These are phyloP conservation scores for Heliothis subflexa DNA, from an alignment of 1,140 invertebrate species.

Conservation along the genomic window DNA sequence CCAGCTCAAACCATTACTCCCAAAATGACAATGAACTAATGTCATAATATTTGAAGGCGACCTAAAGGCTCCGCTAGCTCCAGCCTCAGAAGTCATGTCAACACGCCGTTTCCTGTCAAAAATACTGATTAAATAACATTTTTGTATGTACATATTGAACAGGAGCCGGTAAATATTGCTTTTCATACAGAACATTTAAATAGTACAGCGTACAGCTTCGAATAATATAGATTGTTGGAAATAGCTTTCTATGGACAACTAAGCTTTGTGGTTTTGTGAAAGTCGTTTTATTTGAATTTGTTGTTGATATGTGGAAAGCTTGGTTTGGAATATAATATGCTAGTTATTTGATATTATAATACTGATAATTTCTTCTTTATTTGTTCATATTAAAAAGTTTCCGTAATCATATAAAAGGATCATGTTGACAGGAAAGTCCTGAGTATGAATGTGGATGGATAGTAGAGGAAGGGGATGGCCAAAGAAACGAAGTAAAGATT, in stretches of 20 bases:
- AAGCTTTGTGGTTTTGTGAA: constrained; percentile 33
- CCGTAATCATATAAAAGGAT: too few relatives aligned
- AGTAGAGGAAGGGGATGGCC: too few relatives aligned
- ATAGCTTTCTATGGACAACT: constrained; percentile 36
- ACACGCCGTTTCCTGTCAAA: constrained; percentile 59
- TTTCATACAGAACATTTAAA: not conserved
- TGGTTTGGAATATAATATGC: not conserved
- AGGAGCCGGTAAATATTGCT: constrained; percentile 20
- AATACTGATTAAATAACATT: constrained; percentile 54
- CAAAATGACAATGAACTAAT: constrained; percentile 44
- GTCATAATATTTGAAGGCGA: constrained; percentile 45
- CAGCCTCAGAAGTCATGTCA: constrained; percentile 46
- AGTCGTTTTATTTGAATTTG: constrained; percentile 16
- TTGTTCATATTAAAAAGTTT: too few relatives aligned
- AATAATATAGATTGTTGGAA: constrained; percentile 14
- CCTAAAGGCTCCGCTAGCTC: constrained; percentile 32
- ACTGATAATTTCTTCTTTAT: not conserved
- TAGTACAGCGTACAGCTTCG: not conserved
- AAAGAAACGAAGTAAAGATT: too few relatives aligned
- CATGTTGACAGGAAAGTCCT: too few relatives aligned
- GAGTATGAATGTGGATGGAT: too few relatives aligned
- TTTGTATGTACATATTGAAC: not conserved
- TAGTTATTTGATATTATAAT: not conserved
- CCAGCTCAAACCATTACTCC: constrained; percentile 10
- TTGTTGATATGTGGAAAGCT: constrained; percentile 11